Evolutionary conservation across 2,888 invertebrate genomes (phyloP), one percentile per base, ranked within the genome.

Genomic region (Esperia sulphurella): DNA sequence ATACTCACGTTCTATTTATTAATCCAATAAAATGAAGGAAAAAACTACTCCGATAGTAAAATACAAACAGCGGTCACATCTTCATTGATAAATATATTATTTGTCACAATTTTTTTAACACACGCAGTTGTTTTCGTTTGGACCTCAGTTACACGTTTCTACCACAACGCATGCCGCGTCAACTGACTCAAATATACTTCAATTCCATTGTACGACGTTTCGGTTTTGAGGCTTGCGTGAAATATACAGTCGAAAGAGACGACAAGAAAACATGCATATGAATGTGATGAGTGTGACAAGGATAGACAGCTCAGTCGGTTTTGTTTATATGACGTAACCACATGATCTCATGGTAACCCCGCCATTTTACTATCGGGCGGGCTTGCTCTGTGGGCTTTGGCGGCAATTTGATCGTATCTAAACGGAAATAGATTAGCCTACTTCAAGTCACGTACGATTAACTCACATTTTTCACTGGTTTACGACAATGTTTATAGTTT

Each of bases 281-380:
- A 10, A 31, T 47, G 28, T 42, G 37, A 29, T 54, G 60, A 30
- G 59, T 50, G 38, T 14, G 68, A 85, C 35, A 63, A 65, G 60
- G 79, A 80, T 44, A 48, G 55, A 51, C 21, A 50, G 51, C 52
- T 63, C 52, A 39, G 49, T 43, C 46, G 53, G 61, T 60, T 65
- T 72, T 80, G 72, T 79, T 76, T 75, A 74, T 61, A 52, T 79
- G 79, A 81, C 72, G 79, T 77, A 79, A 78, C 69, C 70, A 57
- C 72, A 79, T 85, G 83, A 84, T 81, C 81, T 84, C 85, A 86
- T 84, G 78, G 77, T 63, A 80, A 80, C 75, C 68, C 53, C 29
- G 49, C 49, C 49, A 45, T 45, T 12, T 38, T 43, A 14, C 29
- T 31, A 10, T 30, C 14, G 14, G 12, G 21, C 7, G 13, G 14